Conservation (phyloP, 2,113 vertebrate species). For the Ovis aries region DNA sequence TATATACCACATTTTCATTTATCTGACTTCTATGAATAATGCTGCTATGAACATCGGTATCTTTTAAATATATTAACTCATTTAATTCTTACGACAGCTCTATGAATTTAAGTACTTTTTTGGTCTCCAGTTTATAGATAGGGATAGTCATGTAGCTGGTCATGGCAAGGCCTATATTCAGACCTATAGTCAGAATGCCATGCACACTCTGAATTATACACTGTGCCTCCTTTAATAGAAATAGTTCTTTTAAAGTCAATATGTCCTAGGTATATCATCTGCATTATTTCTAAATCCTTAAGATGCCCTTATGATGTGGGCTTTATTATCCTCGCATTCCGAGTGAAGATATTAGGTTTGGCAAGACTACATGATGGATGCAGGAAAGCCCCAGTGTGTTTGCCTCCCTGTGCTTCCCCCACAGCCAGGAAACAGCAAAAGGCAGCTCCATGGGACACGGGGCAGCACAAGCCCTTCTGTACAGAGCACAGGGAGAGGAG, state of each 20-base stretch:
- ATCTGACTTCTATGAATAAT: background rate
- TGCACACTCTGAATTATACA: background rate
- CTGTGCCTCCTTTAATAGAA: background rate
- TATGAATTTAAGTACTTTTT: background rate
- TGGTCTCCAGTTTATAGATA: background rate
- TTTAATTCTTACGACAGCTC: background rate
- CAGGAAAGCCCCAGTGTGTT: background rate
- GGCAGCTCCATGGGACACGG: background rate
- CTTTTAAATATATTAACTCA: background rate
- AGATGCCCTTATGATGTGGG: background rate
- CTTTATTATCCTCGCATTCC: background rate
- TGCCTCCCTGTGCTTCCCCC: background rate
- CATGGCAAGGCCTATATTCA: background rate
- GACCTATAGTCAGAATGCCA: background rate
- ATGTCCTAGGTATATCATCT: background rate
- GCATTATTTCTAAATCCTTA: constrained; percentile 11
- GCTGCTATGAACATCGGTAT: background rate
- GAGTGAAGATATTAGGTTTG: background rate
- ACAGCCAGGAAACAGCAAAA: background rate
- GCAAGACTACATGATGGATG: background rate
- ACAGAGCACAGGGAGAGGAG: background rate
- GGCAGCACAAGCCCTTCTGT: background rate
- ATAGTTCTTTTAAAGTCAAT: background rate
- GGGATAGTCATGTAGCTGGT: background rate
- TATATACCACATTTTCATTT: background rate